phyloP scores from a whole-genome alignment of 2,113 vertebrate species.

The Sceloporus tristichus region DNA sequence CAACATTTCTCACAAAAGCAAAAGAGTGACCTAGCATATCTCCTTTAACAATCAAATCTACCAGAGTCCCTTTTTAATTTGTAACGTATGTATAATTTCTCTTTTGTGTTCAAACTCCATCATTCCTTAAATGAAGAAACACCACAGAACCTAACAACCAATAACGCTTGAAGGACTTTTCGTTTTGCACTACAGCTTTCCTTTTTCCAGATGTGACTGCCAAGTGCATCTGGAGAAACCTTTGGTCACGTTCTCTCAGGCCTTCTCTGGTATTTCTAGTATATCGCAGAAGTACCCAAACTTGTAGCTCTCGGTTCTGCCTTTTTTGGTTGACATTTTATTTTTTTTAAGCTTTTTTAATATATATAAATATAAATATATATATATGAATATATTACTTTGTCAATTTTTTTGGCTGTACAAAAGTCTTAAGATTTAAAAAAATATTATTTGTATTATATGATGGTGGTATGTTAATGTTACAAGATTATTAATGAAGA shows the following conservation, averaged over 20 bases:
- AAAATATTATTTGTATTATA: constrained; percentile 99
- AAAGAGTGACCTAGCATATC: constrained; percentile 63
- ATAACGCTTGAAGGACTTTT: constrained; percentile 82
- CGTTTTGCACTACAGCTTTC: constrained; percentile 84
- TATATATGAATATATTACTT: constrained; percentile 88
- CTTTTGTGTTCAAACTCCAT: background rate
- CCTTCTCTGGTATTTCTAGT: constrained; percentile 89
- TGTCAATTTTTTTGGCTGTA: constrained; percentile 95
- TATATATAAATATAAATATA: constrained; percentile 40
- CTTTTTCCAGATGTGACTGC: constrained; percentile 83
- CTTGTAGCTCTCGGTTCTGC: constrained; percentile 87
- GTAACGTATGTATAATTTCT: constrained; percentile 2
- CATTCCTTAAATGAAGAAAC: constrained; percentile 35
- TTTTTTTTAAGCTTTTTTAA: constrained; percentile 89
- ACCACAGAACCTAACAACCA: constrained; percentile 37
- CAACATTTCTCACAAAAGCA: constrained; percentile 66
- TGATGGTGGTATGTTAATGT: constrained; percentile 99
- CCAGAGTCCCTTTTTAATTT: background rate
- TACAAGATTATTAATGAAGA: constrained; percentile 99
- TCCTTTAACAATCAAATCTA: constrained; percentile 45
- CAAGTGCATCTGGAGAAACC: constrained; percentile 84
- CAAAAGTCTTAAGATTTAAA: constrained; percentile 93
- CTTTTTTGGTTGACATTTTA: constrained; percentile 85
- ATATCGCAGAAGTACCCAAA: constrained; percentile 88
- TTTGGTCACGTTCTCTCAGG: constrained; percentile 86